Evolutionary conservation across 2,888 invertebrate species (phyloP).

Genomic region (Platycheirus albimanus): DNA sequence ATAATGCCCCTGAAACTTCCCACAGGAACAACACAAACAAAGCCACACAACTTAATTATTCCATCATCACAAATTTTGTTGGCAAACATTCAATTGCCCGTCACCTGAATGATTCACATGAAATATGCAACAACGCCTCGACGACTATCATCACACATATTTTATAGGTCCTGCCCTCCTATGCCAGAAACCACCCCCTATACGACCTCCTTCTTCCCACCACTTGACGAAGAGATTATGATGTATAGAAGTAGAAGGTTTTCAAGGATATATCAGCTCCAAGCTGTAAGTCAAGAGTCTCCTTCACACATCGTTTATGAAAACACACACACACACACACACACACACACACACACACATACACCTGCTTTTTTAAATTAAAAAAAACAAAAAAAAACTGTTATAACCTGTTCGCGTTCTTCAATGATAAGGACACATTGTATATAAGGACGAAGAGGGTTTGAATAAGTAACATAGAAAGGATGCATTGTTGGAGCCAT

Average conservation of each 20-base stretch:
- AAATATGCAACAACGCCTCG: conserved; percentile 68
- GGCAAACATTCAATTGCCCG: conserved; percentile 73
- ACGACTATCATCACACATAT: conserved; percentile 31
- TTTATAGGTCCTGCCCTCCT: too few relatives aligned
- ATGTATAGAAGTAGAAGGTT: conserved; percentile 60
- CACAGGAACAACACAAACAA: conserved; percentile 8
- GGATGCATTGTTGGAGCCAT: conserved; percentile 6
- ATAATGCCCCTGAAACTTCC: not conserved
- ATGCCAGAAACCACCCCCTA: too few relatives aligned
- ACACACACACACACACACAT: conserved; percentile 2
- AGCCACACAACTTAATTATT: conserved; percentile 65
- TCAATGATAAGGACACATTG: conserved; percentile 56
- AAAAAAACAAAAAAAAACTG: conserved; percentile 32
- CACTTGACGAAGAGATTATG: conserved; percentile 37
- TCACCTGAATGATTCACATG: conserved; percentile 69
- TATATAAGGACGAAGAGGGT: not conserved
- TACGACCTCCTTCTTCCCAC: not conserved
- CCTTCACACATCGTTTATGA: not conserved
- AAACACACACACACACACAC: not conserved
- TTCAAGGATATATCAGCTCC: conserved; percentile 50
- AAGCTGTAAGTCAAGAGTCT: conserved; percentile 31
- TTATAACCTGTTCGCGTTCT: conserved; percentile 50
- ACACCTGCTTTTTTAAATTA: conserved; percentile 53
- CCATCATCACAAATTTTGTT: conserved; percentile 71
- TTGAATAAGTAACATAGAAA: conserved; percentile 15